Evolutionary conservation across 1,140 invertebrate genomes (phyloP), one percentile per base, ranked within the genome.

Genomic region (Pomacea maculata): DNA sequence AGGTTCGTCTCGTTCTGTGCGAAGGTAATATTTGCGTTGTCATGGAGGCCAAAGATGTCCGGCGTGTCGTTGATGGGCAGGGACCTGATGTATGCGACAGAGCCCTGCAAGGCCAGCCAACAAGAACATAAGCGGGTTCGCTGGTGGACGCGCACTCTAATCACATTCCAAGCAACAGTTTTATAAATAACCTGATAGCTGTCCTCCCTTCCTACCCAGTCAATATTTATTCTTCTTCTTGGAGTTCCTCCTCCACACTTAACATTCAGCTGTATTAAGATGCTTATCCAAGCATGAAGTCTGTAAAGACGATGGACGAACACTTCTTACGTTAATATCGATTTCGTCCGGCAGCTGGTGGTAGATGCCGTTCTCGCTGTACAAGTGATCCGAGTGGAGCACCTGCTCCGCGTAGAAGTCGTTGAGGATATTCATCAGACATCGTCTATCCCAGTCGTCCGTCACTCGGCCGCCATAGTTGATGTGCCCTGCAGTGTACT

Each of bases 1-100:
- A 89, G 85, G 80, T 93, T 93, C 7, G 95, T 94, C 87, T 95
- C 94, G 6, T 94, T 93, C 90, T 95, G 94, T 7, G 95, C 95
- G 90, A 94, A 95, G 61, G 94, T 95, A 84, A 96, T 96, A 87
- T 96, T 95, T 25, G 92, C 91, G 80, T 92, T 92, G 68, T 92
- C 91, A 84, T 92, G 92, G 67, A 92, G 87, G 73, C 89, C 90
- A 83, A 92, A 92, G 74, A 92, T 92, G 83, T 92, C 91, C 12
- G 92, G 91, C 64, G 86, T 90, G 83, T 92, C 92, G 80, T 92
- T 92, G 79, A 92, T 91, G 1, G 92, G 92, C 52, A 92, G 80
- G 75, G 86, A 88, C 78, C 83, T 87, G 14, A 92, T 89, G 80
- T 91, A 92, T 15, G 82, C 83, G 82, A 92, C 84, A 78, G 92